A percentile compares a stretch with the other conserved stretches of the same genome.
These are phyloP conservation scores for Poecile montanus DNA, from an alignment of 2,797 vertebrate genomes.

Conservation along the genomic window DNA sequence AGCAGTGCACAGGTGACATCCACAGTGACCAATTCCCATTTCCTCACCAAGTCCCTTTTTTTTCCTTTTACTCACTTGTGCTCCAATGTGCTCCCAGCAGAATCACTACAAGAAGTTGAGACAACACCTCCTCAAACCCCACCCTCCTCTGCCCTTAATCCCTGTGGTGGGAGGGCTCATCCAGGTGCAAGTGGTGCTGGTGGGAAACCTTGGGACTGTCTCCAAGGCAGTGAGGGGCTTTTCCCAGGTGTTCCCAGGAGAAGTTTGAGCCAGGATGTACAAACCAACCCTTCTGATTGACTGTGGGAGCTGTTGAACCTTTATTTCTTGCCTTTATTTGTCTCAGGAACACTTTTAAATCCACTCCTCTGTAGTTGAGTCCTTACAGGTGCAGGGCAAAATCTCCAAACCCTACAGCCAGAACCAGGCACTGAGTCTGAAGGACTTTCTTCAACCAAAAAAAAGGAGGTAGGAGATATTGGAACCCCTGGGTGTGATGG, in stretches of 20 bases:
- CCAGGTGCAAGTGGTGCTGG: not conserved
- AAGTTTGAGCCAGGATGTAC: not conserved
- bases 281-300: not conserved
- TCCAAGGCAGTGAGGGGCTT: not conserved
- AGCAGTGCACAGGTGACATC: not conserved
- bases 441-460: not conserved
- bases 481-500: not conserved
- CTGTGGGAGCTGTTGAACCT: not conserved
- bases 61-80: not conserved
- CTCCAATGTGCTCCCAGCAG: accelerated
- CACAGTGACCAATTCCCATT: not conserved
- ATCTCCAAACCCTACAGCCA: not conserved
- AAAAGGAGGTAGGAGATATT: not conserved
- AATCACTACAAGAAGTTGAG: accelerated
- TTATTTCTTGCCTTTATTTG: not conserved
- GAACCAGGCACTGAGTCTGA: not conserved
- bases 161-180: not conserved
- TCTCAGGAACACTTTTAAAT: not conserved
- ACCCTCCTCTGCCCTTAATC: accelerated
- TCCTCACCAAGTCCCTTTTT: accelerated
- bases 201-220: not conserved
- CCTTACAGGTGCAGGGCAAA: not conserved
- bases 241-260: not conserved
- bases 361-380: accelerated
- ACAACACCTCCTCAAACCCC: not conserved